Percentiles rank a stretch among this genome's conserved stretches.
Evolutionary conservation across 2,113 vertebrate species (phyloP).

Genomic region (Falcunculus frontatus): DNA sequence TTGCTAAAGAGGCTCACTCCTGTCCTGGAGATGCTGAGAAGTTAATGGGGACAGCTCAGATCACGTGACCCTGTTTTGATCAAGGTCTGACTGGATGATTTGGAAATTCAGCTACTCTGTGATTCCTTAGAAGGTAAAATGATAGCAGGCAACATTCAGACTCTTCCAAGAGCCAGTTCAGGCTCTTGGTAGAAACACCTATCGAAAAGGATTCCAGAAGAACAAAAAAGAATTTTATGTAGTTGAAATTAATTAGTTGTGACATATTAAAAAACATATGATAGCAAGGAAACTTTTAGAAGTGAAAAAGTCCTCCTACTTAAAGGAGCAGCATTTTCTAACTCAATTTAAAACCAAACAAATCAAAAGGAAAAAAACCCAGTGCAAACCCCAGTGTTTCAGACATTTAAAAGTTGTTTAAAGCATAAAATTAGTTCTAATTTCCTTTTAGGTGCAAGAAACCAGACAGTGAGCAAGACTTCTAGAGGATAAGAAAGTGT

Average conservation of each 20-base stretch:
- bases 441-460: background rate
- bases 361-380: background rate
- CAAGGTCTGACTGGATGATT: background rate
- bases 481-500: background rate
- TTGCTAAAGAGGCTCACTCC: background rate
- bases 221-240: background rate
- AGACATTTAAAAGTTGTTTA: background rate
- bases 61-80: background rate
- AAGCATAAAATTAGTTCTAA: background rate
- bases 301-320: background rate
- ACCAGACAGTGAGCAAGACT: background rate
- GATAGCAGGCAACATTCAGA: background rate
- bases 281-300: background rate
- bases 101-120: background rate
- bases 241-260: background rate
- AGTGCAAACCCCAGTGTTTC: background rate
- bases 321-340: background rate
- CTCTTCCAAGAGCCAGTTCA: background rate
- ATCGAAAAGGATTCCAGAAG: background rate
- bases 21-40: background rate
- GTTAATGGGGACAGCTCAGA: background rate
- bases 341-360: background rate
- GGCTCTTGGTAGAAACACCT: background rate
- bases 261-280: background rate
- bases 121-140: background rate